Base-by-base conservation (phyloP, 2,888 invertebrate species). In the Trissolcus japonicus region DNA sequence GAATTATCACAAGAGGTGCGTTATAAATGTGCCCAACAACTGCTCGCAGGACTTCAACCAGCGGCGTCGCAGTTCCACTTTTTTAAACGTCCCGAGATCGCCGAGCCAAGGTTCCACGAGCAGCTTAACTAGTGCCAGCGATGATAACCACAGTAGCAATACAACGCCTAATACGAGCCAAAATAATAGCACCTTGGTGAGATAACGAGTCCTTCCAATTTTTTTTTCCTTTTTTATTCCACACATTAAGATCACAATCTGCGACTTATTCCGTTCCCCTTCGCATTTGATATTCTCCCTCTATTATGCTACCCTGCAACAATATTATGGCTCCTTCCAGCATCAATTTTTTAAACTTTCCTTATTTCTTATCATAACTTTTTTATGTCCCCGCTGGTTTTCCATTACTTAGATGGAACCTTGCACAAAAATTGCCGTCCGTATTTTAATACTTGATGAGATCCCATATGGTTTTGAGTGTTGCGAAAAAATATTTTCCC, bases 1-100 rank as follows among this genome's bases (percentile, higher is more conserved):
- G 87, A 99, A 98, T 91, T 99, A 97, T 91, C 99, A 99, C 92
- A 99, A 99, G 90, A 93, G 99, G 59, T 99, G 96, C 90, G 95
- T 95, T 55, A 96, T 98, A 80, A 98, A 98, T 91, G 96, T 99
- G 80, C 99, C 99, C 57, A 98, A 98, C 88, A 98, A 99, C 91
- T 99, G 99, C 91, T 93, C 94, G 67, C 92, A 92, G 80, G 87
- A 89, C 68, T 75, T 78, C 21, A 84, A 82, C 72, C 87, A 87
- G 60, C 83, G 89, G 61, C 79, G 89, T 74, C 83, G 87, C 35
- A 88, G 88, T 74, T 89, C 89, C 35, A 85, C 88, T 40, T 81
- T 88, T 77, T 80, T 89, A 73, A 87, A 87, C 75, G 86, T 89
- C 17, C 89, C 89, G 40, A 92, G 95, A 86, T 94, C 94, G 80